Percentiles rank a stretch among this genome's conserved stretches.
Conservation (phyloP, 2,888 invertebrate species). For the Melanostoma scalare region DNA sequence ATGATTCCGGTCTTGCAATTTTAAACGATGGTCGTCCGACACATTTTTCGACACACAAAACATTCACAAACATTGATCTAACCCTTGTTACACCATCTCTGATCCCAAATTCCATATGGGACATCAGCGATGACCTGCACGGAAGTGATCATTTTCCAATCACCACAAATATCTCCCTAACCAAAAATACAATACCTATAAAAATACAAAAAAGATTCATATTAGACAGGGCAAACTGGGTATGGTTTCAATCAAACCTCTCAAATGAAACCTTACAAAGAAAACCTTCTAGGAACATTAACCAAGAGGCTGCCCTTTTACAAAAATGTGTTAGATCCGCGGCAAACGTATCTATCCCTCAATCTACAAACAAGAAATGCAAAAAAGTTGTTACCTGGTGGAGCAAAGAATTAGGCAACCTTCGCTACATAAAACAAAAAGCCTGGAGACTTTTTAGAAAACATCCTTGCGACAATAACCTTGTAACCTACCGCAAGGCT, state of each 20-base stretch:
- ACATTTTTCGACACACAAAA: slow-evolving; percentile 32
- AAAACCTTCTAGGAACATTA: not conserved
- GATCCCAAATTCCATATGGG: slow-evolving; percentile 14
- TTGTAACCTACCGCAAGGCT: too few species aligned
- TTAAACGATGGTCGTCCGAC: slow-evolving; percentile 38
- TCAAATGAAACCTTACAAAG: not conserved
- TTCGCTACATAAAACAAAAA: not conserved
- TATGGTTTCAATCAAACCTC: not conserved
- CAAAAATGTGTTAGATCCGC: not conserved
- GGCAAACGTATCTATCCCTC: not conserved
- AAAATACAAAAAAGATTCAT: not conserved
- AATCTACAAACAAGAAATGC: not conserved
- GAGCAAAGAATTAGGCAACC: not conserved
- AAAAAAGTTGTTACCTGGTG: not conserved
- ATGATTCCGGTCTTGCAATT: slow-evolving; percentile 7
- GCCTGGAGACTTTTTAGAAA: too few species aligned
- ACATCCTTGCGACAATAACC: too few species aligned
- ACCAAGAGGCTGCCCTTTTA: not conserved
- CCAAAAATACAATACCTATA: not conserved
- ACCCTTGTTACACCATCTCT: too few species aligned
- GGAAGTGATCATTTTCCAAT: slow-evolving; percentile 30
- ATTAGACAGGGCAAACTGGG: slow-evolving; percentile 1
- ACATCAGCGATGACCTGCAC: slow-evolving; percentile 9
- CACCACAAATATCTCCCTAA: not conserved
- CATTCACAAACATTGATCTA: too few species aligned